Evolutionary conservation across 2,113 vertebrate genomes (phyloP).

Genomic region (Neogobius melanostomus): DNA sequence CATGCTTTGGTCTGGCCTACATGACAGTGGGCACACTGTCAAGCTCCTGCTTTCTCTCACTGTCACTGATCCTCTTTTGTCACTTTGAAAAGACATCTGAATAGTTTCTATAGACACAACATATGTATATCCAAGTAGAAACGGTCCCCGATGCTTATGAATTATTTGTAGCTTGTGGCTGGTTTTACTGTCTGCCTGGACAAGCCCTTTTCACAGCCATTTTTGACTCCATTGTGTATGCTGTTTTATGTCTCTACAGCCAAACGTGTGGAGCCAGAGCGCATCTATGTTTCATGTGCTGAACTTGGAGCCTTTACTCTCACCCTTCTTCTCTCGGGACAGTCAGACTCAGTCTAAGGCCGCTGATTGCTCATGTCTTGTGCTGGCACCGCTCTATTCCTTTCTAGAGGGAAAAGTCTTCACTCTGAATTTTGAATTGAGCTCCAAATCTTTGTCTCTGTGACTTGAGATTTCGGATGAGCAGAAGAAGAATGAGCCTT

Average conservation of each 20-base stretch:
- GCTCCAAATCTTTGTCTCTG: slow-evolving; percentile 6
- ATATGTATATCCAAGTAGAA: slow-evolving; percentile 41
- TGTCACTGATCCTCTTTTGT: slow-evolving; percentile 18
- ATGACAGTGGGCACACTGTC: slow-evolving; percentile 33
- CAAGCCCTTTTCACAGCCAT: slow-evolving; percentile 25
- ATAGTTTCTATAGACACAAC: slow-evolving; percentile 25
- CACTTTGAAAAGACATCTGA: slow-evolving; percentile 36
- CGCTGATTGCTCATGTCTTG: slow-evolving; percentile 27
- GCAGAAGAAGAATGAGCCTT: slow-evolving; percentile 13
- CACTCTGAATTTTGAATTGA: slow-evolving; percentile 14
- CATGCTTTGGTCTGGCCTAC: background rate
- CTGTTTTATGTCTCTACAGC: slow-evolving; percentile 49
- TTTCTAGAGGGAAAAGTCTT: slow-evolving; percentile 12
- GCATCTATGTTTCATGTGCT: slow-evolving; percentile 54
- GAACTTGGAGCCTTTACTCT: slow-evolving; percentile 33
- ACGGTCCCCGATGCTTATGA: slow-evolving; percentile 47
- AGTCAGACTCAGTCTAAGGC: slow-evolving; percentile 26
- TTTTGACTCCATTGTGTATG: slow-evolving; percentile 38
- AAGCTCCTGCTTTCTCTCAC: slow-evolving; percentile 13
- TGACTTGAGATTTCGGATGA: slow-evolving; percentile 13
- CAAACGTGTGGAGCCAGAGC: slow-evolving; percentile 45
- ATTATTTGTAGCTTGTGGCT: slow-evolving; percentile 42
- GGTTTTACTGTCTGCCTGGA: slow-evolving; percentile 38
- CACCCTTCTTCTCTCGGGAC: slow-evolving; percentile 2
- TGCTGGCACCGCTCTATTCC: slow-evolving; percentile 20